Evolutionary conservation across 2,797 vertebrate species (phyloP).

Genomic region (Masticophis lateralis): DNA sequence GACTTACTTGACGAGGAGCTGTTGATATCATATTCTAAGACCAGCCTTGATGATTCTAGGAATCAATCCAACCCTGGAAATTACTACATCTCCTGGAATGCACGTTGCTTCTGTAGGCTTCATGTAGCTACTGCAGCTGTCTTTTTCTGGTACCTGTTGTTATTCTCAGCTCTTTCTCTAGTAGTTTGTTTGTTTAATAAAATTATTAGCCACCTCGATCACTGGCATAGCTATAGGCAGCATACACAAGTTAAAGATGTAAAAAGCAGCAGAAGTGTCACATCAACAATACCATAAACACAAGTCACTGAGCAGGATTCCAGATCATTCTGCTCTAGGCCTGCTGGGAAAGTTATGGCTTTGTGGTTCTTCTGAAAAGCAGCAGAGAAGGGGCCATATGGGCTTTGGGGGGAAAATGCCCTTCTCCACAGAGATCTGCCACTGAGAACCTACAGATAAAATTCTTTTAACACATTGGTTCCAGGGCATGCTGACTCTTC

Average conservation of each 20-base stretch:
- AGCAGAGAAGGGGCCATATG: not conserved
- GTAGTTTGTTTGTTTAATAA: not conserved
- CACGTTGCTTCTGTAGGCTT: not conserved
- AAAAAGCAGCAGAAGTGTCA: not conserved
- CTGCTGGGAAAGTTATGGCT: not conserved
- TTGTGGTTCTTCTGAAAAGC: not conserved
- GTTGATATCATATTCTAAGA: not conserved
- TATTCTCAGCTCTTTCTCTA: not conserved
- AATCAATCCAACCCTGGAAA: not conserved
- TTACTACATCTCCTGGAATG: not conserved
- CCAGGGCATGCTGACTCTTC: not conserved
- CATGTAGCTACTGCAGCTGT: not conserved
- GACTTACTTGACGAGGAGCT: not conserved
- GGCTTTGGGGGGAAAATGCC: not conserved
- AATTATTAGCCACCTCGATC: not conserved
- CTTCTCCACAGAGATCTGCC: not conserved
- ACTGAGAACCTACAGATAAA: not conserved
- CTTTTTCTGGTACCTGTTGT: not conserved
- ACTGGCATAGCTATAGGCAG: not conserved
- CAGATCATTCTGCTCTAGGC: not conserved
- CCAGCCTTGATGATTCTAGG: not conserved
- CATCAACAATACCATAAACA: not conserved
- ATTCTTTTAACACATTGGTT: not conserved
- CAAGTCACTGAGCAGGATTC: not conserved
- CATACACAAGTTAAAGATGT: not conserved